Percentiles rank a stretch among this genome's conserved stretches.
phyloP scores from a whole-genome alignment of 1,140 invertebrate genomes.

The Achroia grisella region DNA sequence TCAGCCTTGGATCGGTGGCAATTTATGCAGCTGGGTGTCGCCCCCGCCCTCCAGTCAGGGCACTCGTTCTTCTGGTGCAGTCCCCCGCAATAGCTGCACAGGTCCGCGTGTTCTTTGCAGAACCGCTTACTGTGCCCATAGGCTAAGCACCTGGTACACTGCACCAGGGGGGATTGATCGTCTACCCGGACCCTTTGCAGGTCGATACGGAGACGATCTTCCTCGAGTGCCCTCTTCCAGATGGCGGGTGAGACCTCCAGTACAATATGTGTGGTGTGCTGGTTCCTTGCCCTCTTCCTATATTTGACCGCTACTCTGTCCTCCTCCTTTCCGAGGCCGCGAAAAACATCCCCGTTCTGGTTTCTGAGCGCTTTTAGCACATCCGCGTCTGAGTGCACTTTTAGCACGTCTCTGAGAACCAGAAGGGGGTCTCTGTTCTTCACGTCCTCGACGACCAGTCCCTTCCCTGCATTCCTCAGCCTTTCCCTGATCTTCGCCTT shows the following conservation, averaged over 20 bases:
- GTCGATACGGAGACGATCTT: constrained; percentile 5
- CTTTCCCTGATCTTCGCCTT: constrained; percentile 7
- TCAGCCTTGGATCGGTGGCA: background rate
- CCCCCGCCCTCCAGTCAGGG: background rate
- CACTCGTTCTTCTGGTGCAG: constrained; percentile 6
- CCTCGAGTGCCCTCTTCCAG: constrained; percentile 3
- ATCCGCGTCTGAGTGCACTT: constrained; percentile 17
- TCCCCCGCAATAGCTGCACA: constrained; percentile 12
- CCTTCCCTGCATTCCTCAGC: constrained; percentile 2
- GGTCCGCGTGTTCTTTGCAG: constrained; percentile 2
- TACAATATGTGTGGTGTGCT: constrained; percentile 5
- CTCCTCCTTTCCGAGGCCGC: constrained; percentile 1
- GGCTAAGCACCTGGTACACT: too few relatives aligned
- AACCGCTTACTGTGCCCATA: constrained; percentile 12
- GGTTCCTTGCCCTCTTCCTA: constrained; percentile 11
- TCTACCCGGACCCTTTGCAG: too few relatives aligned
- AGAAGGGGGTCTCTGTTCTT: too few relatives aligned
- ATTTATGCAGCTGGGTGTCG: background rate
- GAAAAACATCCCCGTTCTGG: constrained; percentile 11
- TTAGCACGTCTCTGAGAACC: constrained; percentile 5
- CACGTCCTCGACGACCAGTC: too few relatives aligned
- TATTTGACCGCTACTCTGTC: constrained; percentile 6
- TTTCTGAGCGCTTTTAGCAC: constrained; percentile 6
- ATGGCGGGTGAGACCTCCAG: constrained; percentile 4
- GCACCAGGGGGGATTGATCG: too few relatives aligned